These are phyloP conservation scores for western clawed frog (Xenopus tropicalis) DNA, from an alignment of 2,113 vertebrate species.

Conservation along the genomic window DNA sequence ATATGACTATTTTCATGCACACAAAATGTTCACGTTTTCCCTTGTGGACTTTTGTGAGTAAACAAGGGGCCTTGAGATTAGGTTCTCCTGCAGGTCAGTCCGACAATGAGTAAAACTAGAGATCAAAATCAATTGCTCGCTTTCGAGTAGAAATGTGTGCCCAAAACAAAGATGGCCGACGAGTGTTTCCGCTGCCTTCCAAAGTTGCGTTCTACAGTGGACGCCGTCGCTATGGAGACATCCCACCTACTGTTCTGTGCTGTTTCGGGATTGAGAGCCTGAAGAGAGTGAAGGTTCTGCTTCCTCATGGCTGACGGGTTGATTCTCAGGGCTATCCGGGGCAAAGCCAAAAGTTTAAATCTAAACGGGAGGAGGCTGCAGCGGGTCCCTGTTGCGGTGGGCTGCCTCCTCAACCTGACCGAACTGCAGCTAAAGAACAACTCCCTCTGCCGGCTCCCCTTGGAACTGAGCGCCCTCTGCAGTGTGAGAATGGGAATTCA, in stretches of 20 bases:
- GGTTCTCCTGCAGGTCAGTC: no score
- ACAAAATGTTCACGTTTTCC: no score
- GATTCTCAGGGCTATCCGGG: conserved; percentile 50
- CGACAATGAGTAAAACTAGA: no score
- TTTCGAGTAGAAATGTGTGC: background rate
- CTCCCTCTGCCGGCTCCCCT: conserved; percentile 52
- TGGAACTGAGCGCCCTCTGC: conserved; percentile 50
- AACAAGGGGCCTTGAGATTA: no score
- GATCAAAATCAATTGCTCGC: no score
- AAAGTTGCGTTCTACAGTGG: background rate
- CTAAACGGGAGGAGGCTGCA: conserved; percentile 50
- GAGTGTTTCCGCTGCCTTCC: no score
- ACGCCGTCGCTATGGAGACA: conserved; percentile 23
- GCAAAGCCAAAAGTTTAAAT: conserved; percentile 50
- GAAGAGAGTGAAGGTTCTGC: conserved; percentile 34
- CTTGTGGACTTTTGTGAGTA: no score
- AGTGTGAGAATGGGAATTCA: conserved; percentile 48
- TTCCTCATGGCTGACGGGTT: conserved; percentile 52
- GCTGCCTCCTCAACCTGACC: conserved; percentile 48
- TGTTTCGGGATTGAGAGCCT: conserved; percentile 11
- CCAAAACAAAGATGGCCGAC: conserved; percentile 3
- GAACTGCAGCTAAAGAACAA: conserved; percentile 60
- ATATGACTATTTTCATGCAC: no score
- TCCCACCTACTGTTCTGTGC: background rate
- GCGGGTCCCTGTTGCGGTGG: conserved; percentile 48